These are phyloP conservation scores for Amblyjoppa proteus DNA, from an alignment of 2,888 invertebrate genomes.

Conservation along the genomic window DNA sequence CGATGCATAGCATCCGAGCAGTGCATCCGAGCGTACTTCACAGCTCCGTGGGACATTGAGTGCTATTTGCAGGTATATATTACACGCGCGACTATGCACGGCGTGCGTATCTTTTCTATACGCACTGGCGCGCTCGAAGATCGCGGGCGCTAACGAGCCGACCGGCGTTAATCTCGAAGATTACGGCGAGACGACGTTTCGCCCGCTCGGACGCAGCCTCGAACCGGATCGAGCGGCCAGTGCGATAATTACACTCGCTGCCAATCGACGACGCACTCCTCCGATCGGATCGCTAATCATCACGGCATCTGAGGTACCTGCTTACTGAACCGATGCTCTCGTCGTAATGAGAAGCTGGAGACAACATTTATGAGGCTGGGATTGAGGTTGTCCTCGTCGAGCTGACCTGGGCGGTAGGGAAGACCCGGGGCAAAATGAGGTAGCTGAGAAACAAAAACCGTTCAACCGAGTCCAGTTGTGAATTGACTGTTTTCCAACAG, in stretches of 20 bases:
- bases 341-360: constrained; percentile 26
- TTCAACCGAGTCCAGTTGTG: neutral
- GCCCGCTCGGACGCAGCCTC: constrained; percentile 38
- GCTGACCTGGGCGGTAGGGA: neutral
- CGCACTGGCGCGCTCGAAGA: constrained; percentile 63
- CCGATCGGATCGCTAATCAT: constrained; percentile 60
- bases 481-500: neutral
- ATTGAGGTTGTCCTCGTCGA: neutral
- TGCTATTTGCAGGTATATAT: constrained; percentile 30
- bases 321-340: constrained; percentile 14
- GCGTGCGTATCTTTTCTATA: constrained; percentile 33
- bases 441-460: neutral
- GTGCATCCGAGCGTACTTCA: constrained; percentile 31
- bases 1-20: constrained; percentile 37
- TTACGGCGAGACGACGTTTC: constrained; percentile 54
- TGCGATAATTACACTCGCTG: constrained; percentile 63
- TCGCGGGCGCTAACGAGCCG: constrained; percentile 66
- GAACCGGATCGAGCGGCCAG: constrained; percentile 61
- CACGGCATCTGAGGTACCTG: constrained; percentile 33
- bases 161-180: constrained; percentile 68
- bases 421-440: neutral
- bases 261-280: constrained; percentile 29
- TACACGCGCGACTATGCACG: constrained; percentile 20
- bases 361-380: neutral
- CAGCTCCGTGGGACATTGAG: constrained; percentile 28